Conservation (phyloP, 2,797 vertebrate genomes). For the Ctenosaura bakeri region DNA sequence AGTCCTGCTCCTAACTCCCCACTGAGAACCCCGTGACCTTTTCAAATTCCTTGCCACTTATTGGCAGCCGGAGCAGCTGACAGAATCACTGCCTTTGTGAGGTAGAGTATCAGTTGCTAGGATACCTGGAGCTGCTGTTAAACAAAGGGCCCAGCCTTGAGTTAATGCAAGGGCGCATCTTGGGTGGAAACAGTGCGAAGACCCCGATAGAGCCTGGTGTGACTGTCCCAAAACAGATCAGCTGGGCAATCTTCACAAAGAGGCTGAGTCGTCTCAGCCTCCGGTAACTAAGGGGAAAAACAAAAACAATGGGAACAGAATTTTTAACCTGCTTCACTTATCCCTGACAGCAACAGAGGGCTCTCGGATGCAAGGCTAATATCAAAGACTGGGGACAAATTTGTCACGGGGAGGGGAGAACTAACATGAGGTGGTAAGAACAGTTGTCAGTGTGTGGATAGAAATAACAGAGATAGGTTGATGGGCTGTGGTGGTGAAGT, state of each 20-base stretch:
- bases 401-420: not conserved
- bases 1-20: not conserved
- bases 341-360: conserved; percentile 5
- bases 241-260: conserved; percentile 35
- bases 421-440: not conserved
- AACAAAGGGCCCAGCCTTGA: conserved; percentile 16
- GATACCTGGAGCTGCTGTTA: conserved; percentile 27
- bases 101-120: conserved; percentile 46
- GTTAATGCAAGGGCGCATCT: conserved; percentile 21
- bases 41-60: conserved; percentile 1
- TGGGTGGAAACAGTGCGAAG: conserved; percentile 29
- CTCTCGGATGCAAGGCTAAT: not conserved
- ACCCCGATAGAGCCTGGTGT: conserved; percentile 21
- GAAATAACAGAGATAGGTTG: not conserved
- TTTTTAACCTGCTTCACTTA: conserved; percentile 18
- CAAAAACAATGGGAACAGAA: not conserved
- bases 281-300: conserved; percentile 27
- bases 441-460: not conserved
- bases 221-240: conserved; percentile 35
- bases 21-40: not conserved
- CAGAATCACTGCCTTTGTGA: conserved; percentile 33
- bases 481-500: not conserved
- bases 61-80: conserved; percentile 24
- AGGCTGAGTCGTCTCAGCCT: conserved; percentile 53
- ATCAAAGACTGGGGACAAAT: not conserved